Evolutionary conservation across 2,797 vertebrate genomes (phyloP), one percentile per base, ranked within the genome.

Genomic region (Psittacula echo): DNA sequence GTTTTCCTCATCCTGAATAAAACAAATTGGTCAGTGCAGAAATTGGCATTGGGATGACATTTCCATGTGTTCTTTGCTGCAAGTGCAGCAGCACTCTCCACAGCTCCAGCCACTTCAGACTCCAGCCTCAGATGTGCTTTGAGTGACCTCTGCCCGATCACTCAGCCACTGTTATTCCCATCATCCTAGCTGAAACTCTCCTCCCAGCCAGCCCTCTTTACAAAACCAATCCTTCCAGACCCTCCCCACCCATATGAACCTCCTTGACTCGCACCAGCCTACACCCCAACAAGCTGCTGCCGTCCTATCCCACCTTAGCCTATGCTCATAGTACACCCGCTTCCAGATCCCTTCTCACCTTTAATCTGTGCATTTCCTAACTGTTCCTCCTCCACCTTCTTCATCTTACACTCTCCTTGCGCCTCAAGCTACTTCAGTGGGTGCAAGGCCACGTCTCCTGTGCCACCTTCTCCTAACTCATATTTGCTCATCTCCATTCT

Each of bases 1-100:
- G 0, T 98, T 98, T 91, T 98, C 98, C 84, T 98, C 98, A 74
- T 98, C 98, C 98, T 98, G 81, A 53, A 68, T 10, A 20, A 80
- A 71, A 89, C 18, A 85, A 78, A 93, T 13, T 0, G 5, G 30
- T 77, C 85, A 96, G 64, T 89, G 66, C 48, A 89, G 61, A 84
- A 87, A 85, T 0, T n/a, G 32, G 39, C 21, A 2, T 44, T 44
- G 30, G 23, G 41, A 50, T 39, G 37, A 64, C 29, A 39, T 5
- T 53, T 54, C 30, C 82, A 75, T 0, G 1, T n/a, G 45, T 42
- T 83, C 56, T 64, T 48, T 72, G 68, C 44, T 68, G 44, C 27
- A 60, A 85, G 37, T 6, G 9, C 72, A 53, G 65, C 47, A 50
- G 30, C 47, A 18, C 29, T 15, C 58, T 41, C 76, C 48, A 65